Conservation (phyloP, 2,113 vertebrate genomes). For the Grallaria varia region DNA sequence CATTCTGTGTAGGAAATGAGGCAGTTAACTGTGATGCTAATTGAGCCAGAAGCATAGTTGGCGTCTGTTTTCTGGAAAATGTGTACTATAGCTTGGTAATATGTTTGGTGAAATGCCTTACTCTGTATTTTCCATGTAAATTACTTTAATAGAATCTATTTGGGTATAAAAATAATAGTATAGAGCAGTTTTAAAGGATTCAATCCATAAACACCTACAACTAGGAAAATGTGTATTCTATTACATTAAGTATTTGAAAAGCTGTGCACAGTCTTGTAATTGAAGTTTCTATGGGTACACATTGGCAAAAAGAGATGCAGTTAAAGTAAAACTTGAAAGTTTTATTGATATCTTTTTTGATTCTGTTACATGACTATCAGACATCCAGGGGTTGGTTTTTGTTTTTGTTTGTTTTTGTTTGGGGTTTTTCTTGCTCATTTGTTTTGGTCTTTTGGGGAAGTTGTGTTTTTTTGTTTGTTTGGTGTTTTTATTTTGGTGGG, state of each 20-base stretch:
- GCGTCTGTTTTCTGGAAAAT: neutral
- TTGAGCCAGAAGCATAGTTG: neutral
- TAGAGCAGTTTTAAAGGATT: neutral
- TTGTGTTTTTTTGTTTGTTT: neutral
- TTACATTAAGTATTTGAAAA: constrained; percentile 1
- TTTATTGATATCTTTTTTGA: neutral
- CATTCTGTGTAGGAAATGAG: neutral
- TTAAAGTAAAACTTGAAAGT: neutral
- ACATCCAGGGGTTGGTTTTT: neutral
- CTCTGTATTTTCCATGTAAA: constrained; percentile 7
- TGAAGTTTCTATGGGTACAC: neutral
- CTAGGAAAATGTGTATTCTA: neutral
- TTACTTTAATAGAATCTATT: neutral
- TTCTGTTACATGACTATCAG: neutral
- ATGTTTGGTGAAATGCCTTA: neutral
- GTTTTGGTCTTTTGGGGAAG: neutral
- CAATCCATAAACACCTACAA: neutral
- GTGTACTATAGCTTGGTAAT: neutral
- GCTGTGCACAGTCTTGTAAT: neutral
- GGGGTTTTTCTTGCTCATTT: neutral
- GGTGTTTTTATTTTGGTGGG: neutral
- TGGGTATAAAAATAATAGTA: neutral
- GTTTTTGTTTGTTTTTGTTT: neutral
- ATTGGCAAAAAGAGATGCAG: neutral
- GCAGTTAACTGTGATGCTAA: neutral